Evolutionary conservation across 2,888 invertebrate genomes (phyloP).

Genomic region (Muschampia plurimacula): DNA sequence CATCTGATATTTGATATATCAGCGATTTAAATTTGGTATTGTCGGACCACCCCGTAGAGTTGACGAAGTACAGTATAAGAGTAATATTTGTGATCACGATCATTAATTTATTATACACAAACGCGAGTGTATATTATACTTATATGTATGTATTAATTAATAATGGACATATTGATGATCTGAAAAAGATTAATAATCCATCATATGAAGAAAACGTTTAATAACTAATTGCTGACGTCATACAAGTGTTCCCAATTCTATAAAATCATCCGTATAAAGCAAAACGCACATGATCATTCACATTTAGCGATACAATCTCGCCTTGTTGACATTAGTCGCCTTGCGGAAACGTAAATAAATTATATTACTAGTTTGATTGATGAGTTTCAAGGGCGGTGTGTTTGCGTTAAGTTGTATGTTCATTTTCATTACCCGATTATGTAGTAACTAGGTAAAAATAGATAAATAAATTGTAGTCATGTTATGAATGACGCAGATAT

Average conservation of each 20-base stretch:
- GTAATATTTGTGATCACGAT: no score
- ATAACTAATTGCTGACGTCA: no score
- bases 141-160: no score
- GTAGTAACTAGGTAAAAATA: neutral
- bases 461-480: neutral
- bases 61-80: neutral
- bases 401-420: neutral
- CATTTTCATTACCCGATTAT: conserved; percentile 8
- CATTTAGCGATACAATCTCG: conserved; percentile 20
- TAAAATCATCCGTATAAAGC: neutral
- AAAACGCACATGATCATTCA: conserved; percentile 5
- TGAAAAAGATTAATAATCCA: no score
- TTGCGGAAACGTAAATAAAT: conserved; percentile 31
- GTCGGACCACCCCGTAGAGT: neutral
- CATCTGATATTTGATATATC: neutral
- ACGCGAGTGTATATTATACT: no score
- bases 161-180: no score
- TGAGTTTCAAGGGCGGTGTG: conserved; percentile 9
- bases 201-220: no score
- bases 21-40: neutral
- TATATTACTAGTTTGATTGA: conserved; percentile 26
- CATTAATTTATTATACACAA: no score
- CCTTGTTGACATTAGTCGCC: conserved; percentile 26
- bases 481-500: neutral
- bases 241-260: no score